Evolutionary conservation across 2,113 vertebrate species (phyloP).

Genomic region (Austrofundulus limnaeus): DNA sequence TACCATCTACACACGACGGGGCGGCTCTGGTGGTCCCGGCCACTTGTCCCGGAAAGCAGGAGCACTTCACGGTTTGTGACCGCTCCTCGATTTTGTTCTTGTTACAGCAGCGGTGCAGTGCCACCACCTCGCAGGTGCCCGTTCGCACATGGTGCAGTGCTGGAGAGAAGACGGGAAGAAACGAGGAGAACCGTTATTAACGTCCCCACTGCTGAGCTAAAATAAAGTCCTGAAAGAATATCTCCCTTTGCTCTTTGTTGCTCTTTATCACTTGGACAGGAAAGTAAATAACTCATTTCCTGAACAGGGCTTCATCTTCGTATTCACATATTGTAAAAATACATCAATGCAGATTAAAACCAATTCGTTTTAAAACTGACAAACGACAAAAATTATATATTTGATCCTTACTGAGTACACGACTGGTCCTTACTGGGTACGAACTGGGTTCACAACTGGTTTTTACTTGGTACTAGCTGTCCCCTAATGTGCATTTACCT

Average conservation of each 20-base stretch:
- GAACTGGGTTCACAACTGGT: too few species aligned
- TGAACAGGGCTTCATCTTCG: conserved; percentile 16
- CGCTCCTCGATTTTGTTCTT: conserved; percentile 99
- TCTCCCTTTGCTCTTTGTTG: conserved; percentile 13
- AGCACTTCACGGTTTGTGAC: conserved; percentile 98
- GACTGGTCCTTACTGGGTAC: too few species aligned
- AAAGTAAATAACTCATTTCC: conserved; percentile 18
- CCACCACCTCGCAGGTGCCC: conserved; percentile 97
- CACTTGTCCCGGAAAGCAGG: conserved; percentile 98
- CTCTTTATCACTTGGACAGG: conserved; percentile 4
- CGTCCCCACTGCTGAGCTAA: conserved; percentile 9
- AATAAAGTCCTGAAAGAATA: conserved; percentile 22
- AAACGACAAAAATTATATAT: too few species aligned
- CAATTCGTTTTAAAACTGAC: too few species aligned
- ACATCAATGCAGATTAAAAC: too few species aligned
- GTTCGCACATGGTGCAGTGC: conserved; percentile 90
- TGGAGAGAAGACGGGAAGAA: conserved; percentile 48
- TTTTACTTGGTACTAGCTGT: too few species aligned
- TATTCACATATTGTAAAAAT: not conserved
- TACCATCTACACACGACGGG: conserved; percentile 98
- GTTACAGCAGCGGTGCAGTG: conserved; percentile 97
- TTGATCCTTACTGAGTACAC: too few species aligned
- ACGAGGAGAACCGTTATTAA: not conserved
- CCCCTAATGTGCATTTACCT: too few species aligned
- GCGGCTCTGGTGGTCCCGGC: conserved; percentile 94